Percentiles rank a stretch among this genome's conserved stretches.
These are phyloP conservation scores for Ctena decussata DNA, from an alignment of 2,888 invertebrate species.

Conservation along the genomic window DNA sequence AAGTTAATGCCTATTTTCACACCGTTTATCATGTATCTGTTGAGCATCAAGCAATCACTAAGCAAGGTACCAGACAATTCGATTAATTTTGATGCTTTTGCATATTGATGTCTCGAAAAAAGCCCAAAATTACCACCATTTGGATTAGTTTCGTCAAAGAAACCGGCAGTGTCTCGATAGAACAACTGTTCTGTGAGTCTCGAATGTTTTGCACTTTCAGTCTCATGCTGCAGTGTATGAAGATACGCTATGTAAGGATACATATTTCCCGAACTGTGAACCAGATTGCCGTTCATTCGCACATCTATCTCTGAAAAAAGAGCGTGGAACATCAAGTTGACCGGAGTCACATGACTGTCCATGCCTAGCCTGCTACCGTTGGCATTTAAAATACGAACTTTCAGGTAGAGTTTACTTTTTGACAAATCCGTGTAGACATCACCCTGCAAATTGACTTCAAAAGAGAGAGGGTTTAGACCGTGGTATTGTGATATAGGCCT, in stretches of 20 bases:
- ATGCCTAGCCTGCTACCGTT: background rate
- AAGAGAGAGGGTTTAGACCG: background rate
- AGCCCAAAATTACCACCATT: constrained; percentile 18
- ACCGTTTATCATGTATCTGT: constrained; percentile 23
- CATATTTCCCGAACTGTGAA: constrained; percentile 3
- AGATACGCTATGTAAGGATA: background rate
- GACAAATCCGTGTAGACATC: constrained; percentile 8
- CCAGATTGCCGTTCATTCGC: background rate
- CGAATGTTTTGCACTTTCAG: background rate
- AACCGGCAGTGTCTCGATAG: constrained; percentile 6
- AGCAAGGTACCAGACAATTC: constrained; percentile 14
- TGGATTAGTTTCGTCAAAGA: constrained; percentile 8
- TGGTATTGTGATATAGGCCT: constrained; percentile 3
- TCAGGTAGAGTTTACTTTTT: constrained; percentile 14
- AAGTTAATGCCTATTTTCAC: background rate
- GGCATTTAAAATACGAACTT: background rate
- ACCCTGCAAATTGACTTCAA: background rate
- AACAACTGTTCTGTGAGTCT: constrained; percentile 6
- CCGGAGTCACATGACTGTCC: background rate
- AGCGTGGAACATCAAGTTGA: background rate
- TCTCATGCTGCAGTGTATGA: background rate
- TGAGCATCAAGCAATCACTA: constrained; percentile 6
- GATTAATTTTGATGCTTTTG: background rate
- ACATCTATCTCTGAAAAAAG: constrained; percentile 3
- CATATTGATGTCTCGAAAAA: background rate